Conservation (phyloP, 2,888 invertebrate species). For the Zele albiditarsus region DNA sequence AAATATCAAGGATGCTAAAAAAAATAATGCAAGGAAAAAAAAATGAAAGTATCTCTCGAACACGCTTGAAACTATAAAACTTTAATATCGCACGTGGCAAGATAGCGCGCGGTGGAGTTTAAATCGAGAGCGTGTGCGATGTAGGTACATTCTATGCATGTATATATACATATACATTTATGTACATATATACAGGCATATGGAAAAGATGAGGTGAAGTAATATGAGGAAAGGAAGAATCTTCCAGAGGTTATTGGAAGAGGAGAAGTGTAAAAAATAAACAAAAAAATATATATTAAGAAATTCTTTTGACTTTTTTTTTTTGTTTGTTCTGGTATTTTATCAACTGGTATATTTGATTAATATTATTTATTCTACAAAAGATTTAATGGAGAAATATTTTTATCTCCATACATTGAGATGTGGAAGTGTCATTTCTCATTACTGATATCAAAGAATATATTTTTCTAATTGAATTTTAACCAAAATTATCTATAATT, state of each 20-base stretch:
- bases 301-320: neutral
- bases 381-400: no score
- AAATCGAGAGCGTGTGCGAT: conserved; percentile 45
- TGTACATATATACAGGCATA: neutral
- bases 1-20: conserved; percentile 15
- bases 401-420: no score
- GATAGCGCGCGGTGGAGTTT: conserved; percentile 51
- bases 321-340: neutral
- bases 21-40: conserved; percentile 26
- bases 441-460: no score
- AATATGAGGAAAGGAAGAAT: neutral
- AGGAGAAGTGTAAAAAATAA: conserved; percentile 4
- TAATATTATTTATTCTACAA: neutral
- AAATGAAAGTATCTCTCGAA: conserved; percentile 42
- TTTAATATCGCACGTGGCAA: conserved; percentile 55
- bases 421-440: no score
- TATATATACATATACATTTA: neutral
- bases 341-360: neutral
- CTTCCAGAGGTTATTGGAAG: neutral
- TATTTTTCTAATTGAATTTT: no score
- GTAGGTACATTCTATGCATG: neutral
- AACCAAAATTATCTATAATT: no score
- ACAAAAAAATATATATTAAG: conserved; percentile 17
- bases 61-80: conserved; percentile 60
- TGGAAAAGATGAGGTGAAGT: neutral